Percentiles rank a stretch among this genome's conserved stretches.
phyloP scores from a whole-genome alignment of 1,140 invertebrate genomes.

The Callitettix versicolor region DNA sequence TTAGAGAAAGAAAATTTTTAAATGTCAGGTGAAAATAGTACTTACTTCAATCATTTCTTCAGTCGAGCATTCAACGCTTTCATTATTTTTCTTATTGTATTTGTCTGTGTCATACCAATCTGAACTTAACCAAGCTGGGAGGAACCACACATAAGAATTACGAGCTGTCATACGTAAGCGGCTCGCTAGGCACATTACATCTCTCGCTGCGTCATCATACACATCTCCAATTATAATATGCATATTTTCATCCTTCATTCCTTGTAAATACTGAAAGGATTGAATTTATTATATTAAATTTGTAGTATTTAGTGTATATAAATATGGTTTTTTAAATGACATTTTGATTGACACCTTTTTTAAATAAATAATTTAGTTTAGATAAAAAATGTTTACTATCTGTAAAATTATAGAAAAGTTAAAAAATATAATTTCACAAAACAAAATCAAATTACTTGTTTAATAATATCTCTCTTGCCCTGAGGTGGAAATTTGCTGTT shows the following conservation, averaged over 20 bases:
- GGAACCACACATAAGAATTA: conserved; percentile 72
- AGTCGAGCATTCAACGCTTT: conserved; percentile 46
- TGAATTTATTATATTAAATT: conserved; percentile 21
- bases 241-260: conserved; percentile 50
- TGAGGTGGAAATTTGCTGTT: conserved; percentile 60
- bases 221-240: conserved; percentile 74
- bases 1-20: too few species aligned
- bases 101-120: conserved; percentile 56
- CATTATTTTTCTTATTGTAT: conserved; percentile 22
- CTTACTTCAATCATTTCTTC: conserved; percentile 45
- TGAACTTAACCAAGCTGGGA: conserved; percentile 57
- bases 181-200: conserved; percentile 66
- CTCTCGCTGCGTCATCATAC: conserved; percentile 50
- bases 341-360: too few species aligned
- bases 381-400: neutral
- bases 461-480: conserved; percentile 34
- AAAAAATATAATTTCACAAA: too few species aligned
- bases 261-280: conserved; percentile 48
- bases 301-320: neutral
- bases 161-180: conserved; percentile 49
- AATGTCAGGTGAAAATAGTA: too few species aligned
- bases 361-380: too few species aligned
- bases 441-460: conserved; percentile 38
- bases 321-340: neutral
- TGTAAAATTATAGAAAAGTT: too few species aligned